Base-by-base conservation (phyloP, 2,797 vertebrate genomes). In the Enteromius afrohamiltoni region DNA sequence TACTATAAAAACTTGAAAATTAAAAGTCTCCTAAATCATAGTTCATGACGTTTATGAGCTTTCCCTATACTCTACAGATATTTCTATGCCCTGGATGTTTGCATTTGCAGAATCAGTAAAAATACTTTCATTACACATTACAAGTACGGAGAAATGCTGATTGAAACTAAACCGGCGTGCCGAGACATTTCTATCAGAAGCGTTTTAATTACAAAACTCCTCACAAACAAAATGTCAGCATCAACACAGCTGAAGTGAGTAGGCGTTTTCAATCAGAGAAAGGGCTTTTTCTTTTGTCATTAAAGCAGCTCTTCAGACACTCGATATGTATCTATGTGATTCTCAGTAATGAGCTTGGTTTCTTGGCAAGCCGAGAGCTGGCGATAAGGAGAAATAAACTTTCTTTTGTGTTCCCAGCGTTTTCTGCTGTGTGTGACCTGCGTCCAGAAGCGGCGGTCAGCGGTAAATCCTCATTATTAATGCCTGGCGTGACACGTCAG, bases 391-490 rank as follows among this genome's bases (percentile, higher is more conserved):
- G 78, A 86, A 85, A 84, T 42, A 75, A 47, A 82, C 67, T 1
- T 40, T 9, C n/a, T 80, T 49, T 58, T 65, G 75, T 45, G n/a
- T 70, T 80, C 71, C 19, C 23, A 31, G 75, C 16, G 37, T 11
- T 80, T 73, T 73, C 64, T 51, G n/a, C 40, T 31, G 42, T 31
- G 26, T 67, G 29, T 47, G 73, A 76, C 31, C 47, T 7, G 23
- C 11, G 31, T 60, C 26, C 42, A 19, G 68, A 64, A 7, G 16
- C 47, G 23, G 16, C 58, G 67, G 65, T 42, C 58, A 13, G 47
- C n/a, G 60, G 73, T 85, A 84, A 86, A 88, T 81, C 75, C 78
- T 73, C 78, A 16, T 83, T 68, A 83, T 85, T 86, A 83, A 78
- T 74, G 67, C 70, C 80, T 31, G 71, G 80, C 65, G 70, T 82